Percentiles rank a stretch among this genome's conserved stretches.
Conservation (phyloP, 2,888 invertebrate genomes). For the Acanthosepion pharaonis region DNA sequence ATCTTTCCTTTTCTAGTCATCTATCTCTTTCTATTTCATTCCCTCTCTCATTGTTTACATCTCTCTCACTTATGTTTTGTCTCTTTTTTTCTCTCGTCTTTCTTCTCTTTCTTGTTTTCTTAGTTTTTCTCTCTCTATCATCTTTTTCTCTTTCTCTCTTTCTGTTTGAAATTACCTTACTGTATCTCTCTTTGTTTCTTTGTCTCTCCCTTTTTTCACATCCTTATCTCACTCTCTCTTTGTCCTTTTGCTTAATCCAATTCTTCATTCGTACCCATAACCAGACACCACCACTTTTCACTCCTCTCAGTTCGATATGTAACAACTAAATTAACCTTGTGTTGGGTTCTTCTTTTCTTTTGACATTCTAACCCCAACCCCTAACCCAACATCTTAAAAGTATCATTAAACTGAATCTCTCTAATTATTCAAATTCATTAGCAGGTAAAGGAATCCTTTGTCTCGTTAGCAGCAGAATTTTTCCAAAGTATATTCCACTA, state of each 20-base stretch:
- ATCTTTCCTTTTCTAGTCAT: not conserved
- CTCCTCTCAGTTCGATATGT: not conserved
- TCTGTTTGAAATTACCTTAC: not conserved
- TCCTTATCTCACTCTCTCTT: not conserved
- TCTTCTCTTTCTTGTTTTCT: no score
- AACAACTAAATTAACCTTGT: no score
- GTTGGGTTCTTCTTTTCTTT: not conserved
- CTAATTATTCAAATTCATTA: slow-evolving; percentile 33
- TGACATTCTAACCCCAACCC: not conserved
- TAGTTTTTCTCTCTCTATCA: no score
- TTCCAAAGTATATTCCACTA: not conserved
- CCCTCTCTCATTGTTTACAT: no score
- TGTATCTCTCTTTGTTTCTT: not conserved
- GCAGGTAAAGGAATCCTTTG: slow-evolving; percentile 33
- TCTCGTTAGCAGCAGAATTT: not conserved
- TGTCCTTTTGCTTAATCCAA: not conserved
- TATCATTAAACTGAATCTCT: not conserved
- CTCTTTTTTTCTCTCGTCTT: no score
- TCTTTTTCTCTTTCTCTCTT: not conserved
- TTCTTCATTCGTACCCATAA: not conserved
- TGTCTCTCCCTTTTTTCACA: not conserved
- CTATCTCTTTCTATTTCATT: not conserved
- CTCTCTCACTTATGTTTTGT: no score
- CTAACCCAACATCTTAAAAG: not conserved
- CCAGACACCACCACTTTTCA: not conserved